Percentiles rank a stretch among this genome's conserved stretches.
These are phyloP conservation scores for Chaenogobius annularis DNA, from an alignment of 2,113 vertebrate genomes.

Conservation along the genomic window DNA sequence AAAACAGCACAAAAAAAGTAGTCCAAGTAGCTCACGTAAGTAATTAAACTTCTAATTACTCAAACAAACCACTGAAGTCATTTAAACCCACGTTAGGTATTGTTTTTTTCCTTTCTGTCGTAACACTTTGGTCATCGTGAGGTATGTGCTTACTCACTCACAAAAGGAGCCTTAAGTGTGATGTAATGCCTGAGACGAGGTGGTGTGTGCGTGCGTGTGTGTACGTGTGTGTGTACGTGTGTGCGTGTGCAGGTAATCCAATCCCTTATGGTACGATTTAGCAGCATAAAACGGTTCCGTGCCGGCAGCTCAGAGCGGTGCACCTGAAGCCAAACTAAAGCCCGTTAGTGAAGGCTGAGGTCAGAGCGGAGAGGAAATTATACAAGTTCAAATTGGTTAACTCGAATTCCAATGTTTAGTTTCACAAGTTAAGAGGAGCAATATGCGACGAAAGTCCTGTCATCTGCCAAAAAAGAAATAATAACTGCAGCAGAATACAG, in stretches of 20 bases:
- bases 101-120: constrained; percentile 39
- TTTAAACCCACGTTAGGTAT: background rate
- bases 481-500: too few relatives aligned
- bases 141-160: constrained; percentile 72
- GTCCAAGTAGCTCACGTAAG: background rate
- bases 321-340: constrained; percentile 35
- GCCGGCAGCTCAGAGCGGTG: constrained; percentile 29
- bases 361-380: background rate
- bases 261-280: constrained; percentile 59
- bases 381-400: too few relatives aligned
- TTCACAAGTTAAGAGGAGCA: too few relatives aligned
- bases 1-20: background rate
- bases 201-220: constrained; percentile 7
- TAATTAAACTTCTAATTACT: background rate
- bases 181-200: constrained; percentile 61
- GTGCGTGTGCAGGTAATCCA: constrained; percentile 51
- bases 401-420: too few relatives aligned
- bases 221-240: constrained; percentile 22
- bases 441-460: too few relatives aligned
- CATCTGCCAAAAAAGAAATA: too few relatives aligned
- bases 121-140: constrained; percentile 53
- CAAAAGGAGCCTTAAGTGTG: constrained; percentile 62
- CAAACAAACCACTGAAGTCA: too few relatives aligned
- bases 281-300: constrained; percentile 63
- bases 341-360: constrained; percentile 23